Evolutionary conservation across 2,113 vertebrate species (phyloP), one percentile per base, ranked within the genome.

Genomic region (Leucopsar rothschildi): DNA sequence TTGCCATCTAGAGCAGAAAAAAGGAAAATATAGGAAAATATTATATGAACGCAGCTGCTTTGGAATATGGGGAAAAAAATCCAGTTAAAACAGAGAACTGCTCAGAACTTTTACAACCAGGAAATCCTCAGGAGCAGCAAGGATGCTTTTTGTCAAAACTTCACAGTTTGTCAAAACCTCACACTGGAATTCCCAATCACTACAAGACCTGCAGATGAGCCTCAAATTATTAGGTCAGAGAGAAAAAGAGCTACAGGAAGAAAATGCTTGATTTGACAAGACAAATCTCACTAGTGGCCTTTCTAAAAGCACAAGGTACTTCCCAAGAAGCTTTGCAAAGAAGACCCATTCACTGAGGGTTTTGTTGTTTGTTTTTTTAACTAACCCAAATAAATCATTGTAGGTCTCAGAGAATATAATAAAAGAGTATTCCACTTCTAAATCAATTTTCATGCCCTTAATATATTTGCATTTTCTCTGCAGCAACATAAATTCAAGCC

Each of bases 1-100:
- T 82, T 95, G 96, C 96, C 94, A 96, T 88, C 94, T 96, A 95
- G 84, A 96, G 96, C 53, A 93, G 87, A 91, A 85, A 79, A 95
- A 82, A 21, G 75, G 91, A 95, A 96, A 91, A 72, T 23, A 80
- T 44, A 50, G 24, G 24, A 77, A 92, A 84, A 82, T 25, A 16
- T 50, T 76, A 44, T 20, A 18, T 49, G 66, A 88, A 75, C 17
- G 23, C 14, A 40, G 15, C 35, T 59, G 28, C 83, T 78, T 57
- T 57, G 25, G 55, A 80, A 86, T 13, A 31, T 69, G 23, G 39
- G 33, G 28, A 15, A 37, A 70, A 35, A 35, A 29, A 35, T 65
- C 12, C 4, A 28, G 11, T 49, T 40, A n/a, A 81, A 93, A 65
- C 20, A 69, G 55, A 79, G 59, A 76, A 57, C 27, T 13, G 8